phyloP scores from a whole-genome alignment of 2,888 invertebrate genomes.

The Tanypteryx hageni region DNA sequence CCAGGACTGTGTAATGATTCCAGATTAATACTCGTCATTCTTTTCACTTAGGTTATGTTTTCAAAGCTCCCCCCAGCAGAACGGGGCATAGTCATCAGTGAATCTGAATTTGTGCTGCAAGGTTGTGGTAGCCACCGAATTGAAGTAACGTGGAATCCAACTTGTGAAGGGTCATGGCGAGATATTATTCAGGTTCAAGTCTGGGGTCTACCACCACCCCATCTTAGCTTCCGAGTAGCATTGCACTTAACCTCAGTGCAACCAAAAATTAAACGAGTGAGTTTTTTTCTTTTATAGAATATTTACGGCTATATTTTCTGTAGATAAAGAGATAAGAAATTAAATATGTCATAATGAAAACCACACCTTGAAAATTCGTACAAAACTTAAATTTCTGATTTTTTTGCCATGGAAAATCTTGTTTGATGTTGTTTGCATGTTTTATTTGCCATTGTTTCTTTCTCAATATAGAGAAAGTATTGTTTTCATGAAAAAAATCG shows the following conservation, averaged over 20 bases:
- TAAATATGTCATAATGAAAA: neutral
- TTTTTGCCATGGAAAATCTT: neutral
- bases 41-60: constrained; percentile 10
- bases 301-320: neutral
- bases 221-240: constrained; percentile 35
- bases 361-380: too few relatives aligned
- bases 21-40: neutral
- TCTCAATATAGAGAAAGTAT: neutral
- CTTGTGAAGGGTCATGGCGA: too few relatives aligned
- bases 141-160: constrained; percentile 48
- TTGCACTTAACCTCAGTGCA: constrained; percentile 31
- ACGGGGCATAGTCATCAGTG: neutral
- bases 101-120: constrained; percentile 9
- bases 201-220: constrained; percentile 43
- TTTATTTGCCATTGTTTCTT: neutral
- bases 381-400: neutral
- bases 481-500: too few relatives aligned
- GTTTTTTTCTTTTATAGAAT: neutral
- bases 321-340: neutral
- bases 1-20: too few relatives aligned
- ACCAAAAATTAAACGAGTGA: constrained; percentile 5
- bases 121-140: neutral
- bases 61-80: constrained; percentile 39
- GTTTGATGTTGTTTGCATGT: neutral
- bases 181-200: constrained; percentile 39